Evolutionary conservation across 2,888 invertebrate species (phyloP), one percentile per base, ranked within the genome.

Genomic region (Melolontha melolontha): DNA sequence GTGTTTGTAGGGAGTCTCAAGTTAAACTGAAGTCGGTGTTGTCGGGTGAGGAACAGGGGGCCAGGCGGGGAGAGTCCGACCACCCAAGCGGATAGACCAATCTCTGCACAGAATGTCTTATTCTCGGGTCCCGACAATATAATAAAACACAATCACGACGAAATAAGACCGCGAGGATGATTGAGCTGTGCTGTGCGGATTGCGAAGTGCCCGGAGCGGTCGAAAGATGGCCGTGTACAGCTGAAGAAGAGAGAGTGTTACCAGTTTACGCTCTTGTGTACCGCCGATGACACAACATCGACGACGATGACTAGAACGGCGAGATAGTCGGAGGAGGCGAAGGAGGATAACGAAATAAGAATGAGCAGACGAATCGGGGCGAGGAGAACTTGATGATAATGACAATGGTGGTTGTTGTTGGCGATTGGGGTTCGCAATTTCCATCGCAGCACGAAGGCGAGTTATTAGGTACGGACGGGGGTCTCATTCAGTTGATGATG

Each of bases 61-160:
- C 47, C 59, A 73, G 73, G 73, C 70, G 75, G 75, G 76, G 74
- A 74, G 73, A 74, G 73, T 73, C 74, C 81, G 83, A 83, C 83
- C 83, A 83, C 83, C 83, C 83, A 83, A 79, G 81, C 82, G 78
- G 81, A 80, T 80, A 82, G 82, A 82, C 82, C 83, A 83, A 83
- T 83, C 83, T 82, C 81, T 76, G 81, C 80, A 75, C 81, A 81
- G 81, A 81, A 82, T 81, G 83, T 83, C 83, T 83, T 82, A 83
- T 81, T 83, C 81, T 79, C 80, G 79, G 75, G 34, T 34, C 72
- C 79, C 78, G 82, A 80, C 81, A 80, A 80, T 80, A 80, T 81
- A 82, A 81, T 82, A 81, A 82, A 82, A 81, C 80, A 81, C 81
- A 81, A 81, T 81, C 81, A 80, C 79, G 79, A 79, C 79, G 79